Conservation (phyloP, 2,797 vertebrate genomes). For the Knipowitschia caucasica region DNA sequence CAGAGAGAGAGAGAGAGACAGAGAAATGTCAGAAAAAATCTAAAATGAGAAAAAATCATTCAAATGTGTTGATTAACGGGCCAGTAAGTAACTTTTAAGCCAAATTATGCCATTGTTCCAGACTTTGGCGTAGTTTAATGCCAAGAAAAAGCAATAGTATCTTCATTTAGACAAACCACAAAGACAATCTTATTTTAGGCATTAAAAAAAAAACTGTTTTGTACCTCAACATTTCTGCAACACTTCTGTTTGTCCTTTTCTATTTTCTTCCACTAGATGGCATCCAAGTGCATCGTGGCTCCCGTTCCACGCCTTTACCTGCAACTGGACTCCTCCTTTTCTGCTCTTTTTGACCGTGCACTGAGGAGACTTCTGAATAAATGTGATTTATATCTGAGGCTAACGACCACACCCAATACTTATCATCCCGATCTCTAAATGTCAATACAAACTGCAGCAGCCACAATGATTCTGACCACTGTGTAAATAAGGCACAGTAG, state of each 20-base stretch:
- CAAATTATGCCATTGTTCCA: too few species aligned
- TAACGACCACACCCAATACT: conserved; percentile 6
- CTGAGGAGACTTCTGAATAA: conserved; percentile 30
- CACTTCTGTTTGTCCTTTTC: neutral
- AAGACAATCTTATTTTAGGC: too few species aligned
- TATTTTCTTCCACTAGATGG: conserved; percentile 65
- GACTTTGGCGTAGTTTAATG: too few species aligned
- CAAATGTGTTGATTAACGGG: too few species aligned
- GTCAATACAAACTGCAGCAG: conserved; percentile 9
- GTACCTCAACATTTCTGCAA: conserved; percentile 3
- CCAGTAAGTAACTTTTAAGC: too few species aligned
- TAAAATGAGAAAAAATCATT: too few species aligned
- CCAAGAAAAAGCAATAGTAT: too few species aligned
- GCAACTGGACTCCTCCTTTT: conserved; percentile 19
- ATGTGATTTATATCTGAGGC: conserved; percentile 33
- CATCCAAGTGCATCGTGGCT: conserved; percentile 37
- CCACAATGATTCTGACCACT: conserved; percentile 51
- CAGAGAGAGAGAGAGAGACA: too few species aligned
- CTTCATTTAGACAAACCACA: too few species aligned
- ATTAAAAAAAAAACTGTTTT: too few species aligned
- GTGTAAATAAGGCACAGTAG: conserved; percentile 41
- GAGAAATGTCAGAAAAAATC: too few species aligned
- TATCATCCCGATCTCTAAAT: neutral
- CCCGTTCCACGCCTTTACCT: conserved; percentile 1
- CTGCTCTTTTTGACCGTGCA: conserved; percentile 20